A percentile compares a stretch with the other conserved stretches of the same genome.
Conservation (phyloP, 2,797 vertebrate species). For the Petrocephalus sullivani region DNA sequence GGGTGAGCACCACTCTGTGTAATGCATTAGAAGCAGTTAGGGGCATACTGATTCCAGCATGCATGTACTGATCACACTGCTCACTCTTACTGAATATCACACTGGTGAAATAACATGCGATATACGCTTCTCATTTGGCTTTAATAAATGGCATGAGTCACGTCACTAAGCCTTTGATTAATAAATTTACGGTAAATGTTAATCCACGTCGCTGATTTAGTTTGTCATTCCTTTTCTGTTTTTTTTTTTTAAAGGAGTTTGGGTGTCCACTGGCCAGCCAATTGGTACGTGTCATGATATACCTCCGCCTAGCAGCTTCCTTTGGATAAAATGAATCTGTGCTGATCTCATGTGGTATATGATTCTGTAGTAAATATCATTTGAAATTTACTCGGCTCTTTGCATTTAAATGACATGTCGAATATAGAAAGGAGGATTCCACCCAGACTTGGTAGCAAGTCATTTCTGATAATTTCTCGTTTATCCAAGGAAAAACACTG, state of each 20-base stretch:
- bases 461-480: not conserved
- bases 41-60: not conserved
- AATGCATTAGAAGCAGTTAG: not conserved
- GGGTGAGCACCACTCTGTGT: conserved; percentile 69
- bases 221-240: not conserved
- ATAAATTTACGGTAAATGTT: not conserved
- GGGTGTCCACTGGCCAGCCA: conserved; percentile 94
- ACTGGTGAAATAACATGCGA: not conserved
- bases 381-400: not conserved
- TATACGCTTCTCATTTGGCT: not conserved
- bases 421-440: not conserved
- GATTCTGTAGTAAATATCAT: not conserved
- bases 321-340: not conserved
- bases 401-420: not conserved
- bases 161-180: not conserved
- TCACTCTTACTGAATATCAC: not conserved
- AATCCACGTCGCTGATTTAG: not conserved
- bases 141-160: not conserved
- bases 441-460: not conserved
- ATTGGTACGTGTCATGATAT: conserved; percentile 73
- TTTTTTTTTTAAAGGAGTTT: conserved; percentile 77
- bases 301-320: not conserved
- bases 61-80: not conserved
- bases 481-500: not conserved
- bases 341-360: not conserved